Base-by-base conservation (phyloP, 1,140 invertebrate genomes). In the Trichonephila clavipes region DNA sequence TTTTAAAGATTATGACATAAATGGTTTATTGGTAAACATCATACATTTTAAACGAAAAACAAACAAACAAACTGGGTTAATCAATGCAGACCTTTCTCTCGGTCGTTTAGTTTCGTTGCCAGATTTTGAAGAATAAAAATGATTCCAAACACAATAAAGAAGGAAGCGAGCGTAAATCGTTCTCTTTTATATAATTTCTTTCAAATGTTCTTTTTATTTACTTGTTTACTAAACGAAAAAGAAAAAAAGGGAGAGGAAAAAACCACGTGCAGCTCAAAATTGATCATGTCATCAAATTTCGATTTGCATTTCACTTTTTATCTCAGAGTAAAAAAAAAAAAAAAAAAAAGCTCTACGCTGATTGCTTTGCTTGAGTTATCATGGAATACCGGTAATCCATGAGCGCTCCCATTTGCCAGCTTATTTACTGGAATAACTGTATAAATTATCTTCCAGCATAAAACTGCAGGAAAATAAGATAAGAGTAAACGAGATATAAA, bases 301-400 rank as follows among this genome's bases (percentile, higher is more conserved):
- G 14, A 77, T 77, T 77, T 34, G 72, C 72, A 18, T 77, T 77
- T 77, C 72, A 77, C 72, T 77, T 77, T 77, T 77, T 77, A 77
- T 77, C 72, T 16, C 16, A 3, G 1, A 34, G 0, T 14, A 19
- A 34, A 34, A 28, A 18, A 77, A 40, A 6, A 77, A 34, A 77
- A 77, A 2, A 77, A 77, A 19, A 28, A 77, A 77, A 14, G 16
- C 21, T 4, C 34, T 40, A 10, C 28, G 4, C 18, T 19, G 72
- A 77, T 77, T 77, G 72, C 18, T 72, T 72, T 34, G 69, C 24
- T 40, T 77, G 18, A 77, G 34, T 18, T 77, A 18, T 28, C 18
- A 18, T 5, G 16, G 28, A 18, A 77, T 77, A 40, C 72, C 72
- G 28, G 72, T 77, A 77, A 40, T 77, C 72, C 72, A 77, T 77